Base-by-base conservation (phyloP, 2,888 invertebrate species). In the Troilus luridus region DNA sequence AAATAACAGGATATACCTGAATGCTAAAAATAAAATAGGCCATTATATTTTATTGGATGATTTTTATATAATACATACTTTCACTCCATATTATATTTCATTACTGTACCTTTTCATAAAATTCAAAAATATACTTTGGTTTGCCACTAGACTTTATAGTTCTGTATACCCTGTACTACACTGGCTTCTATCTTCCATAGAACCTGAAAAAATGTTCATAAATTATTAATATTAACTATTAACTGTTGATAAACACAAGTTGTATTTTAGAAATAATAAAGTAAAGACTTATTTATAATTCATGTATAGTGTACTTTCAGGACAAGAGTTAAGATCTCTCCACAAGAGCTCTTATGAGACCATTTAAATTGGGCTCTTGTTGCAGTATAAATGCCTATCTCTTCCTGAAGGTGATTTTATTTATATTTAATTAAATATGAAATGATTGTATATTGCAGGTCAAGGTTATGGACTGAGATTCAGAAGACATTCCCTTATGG, bases 111-210 rank as follows among this genome's bases (percentile, higher is more conserved):
- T 54, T 67, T 67, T 89, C 56, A 62, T 81, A 24, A 59, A 85
- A 41, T 90, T 88, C 85, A 91, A 92, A 92, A 92, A 92, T 92
- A 92, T 92, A 92, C 91, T 91, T 92, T 91, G 58, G 81, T 81
- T 58, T 88, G 88, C 90, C 90, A 90, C 60, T 91, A 91, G 91
- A 91, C 92, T 90, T 88, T 91, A 92, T 90, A 88, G 91, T 92
- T 91, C 90, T 59, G 64, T 91, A 88, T 92, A 92, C 92, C 92
- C 92, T 92, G 92, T 92, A 88, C 92, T 92, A 91, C 91, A 91
- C 92, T 92, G 91, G 92, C 90, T 91, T 91, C 85, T 58, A 91
- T 90, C 77, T 64, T 62, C 81, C 41, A 24, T 77, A 19, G 19
- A 41, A 88, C 90, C 90, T 90, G 64, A 27, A 90, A 85, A 85